These are phyloP conservation scores for Leistus spinibarbis DNA, from an alignment of 2,888 invertebrate genomes.

Conservation along the genomic window DNA sequence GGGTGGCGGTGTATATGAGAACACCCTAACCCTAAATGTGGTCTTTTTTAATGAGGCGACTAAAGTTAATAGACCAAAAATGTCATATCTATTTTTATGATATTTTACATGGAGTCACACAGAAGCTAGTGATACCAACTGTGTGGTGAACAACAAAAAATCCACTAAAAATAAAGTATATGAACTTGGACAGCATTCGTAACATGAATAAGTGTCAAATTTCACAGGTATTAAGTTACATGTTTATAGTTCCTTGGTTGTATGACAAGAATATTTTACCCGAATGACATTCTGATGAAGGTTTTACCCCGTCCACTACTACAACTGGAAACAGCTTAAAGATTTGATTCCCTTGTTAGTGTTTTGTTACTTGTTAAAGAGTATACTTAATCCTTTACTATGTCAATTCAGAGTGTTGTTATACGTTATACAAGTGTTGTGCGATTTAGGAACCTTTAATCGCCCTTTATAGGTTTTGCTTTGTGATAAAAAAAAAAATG, in stretches of 20 bases:
- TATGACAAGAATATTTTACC: not conserved
- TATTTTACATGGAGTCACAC: not conserved
- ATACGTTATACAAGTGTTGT: no score
- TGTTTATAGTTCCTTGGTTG: not conserved
- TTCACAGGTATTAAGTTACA: not conserved
- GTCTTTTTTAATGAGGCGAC: not conserved
- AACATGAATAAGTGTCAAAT: not conserved
- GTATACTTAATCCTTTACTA: no score
- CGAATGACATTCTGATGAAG: not conserved
- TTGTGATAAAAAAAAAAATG: no score
- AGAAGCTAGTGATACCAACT: not conserved
- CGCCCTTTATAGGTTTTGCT: no score
- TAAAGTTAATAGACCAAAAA: conserved; percentile 3
- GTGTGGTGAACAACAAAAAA: not conserved
- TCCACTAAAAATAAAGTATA: not conserved
- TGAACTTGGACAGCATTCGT: not conserved
- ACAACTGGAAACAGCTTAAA: no score
- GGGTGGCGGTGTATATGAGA: not conserved
- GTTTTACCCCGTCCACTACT: no score
- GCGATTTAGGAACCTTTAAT: no score
- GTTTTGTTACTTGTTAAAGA: no score
- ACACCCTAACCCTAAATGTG: not conserved
- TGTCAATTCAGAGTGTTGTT: no score
- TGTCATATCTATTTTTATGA: not conserved
- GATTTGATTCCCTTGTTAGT: no score